Percentiles rank a stretch among this genome's conserved stretches.
phyloP scores from a whole-genome alignment of 2,113 vertebrate species.

The Myiozetetes cayanensis region DNA sequence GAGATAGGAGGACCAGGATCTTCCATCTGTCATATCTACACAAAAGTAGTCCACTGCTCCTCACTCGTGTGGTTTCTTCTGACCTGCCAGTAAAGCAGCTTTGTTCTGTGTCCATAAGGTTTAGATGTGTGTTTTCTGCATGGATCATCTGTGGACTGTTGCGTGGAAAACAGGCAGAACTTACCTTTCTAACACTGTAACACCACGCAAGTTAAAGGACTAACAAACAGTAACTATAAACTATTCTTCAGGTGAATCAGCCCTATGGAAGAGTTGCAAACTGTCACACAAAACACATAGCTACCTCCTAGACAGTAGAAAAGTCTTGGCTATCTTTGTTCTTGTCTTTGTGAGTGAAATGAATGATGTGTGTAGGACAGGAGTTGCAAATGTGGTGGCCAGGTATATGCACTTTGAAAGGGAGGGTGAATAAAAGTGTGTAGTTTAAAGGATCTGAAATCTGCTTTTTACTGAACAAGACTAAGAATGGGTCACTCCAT shows the following conservation, averaged over 20 bases:
- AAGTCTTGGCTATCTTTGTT: neutral
- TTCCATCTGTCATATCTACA: fast-evolving
- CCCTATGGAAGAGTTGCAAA: neutral
- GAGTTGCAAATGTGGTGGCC: neutral
- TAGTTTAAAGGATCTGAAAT: neutral
- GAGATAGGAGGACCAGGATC: neutral
- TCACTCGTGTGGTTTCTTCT: neutral
- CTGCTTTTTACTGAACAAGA: neutral
- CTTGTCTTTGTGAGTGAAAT: neutral
- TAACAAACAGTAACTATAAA: neutral
- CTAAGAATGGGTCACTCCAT: neutral
- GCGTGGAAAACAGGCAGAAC: neutral
- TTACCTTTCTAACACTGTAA: neutral
- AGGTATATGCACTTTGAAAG: neutral
- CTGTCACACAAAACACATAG: neutral
- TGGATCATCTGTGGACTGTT: fast-evolving
- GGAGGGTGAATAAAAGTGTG: neutral
- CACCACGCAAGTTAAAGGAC: neutral
- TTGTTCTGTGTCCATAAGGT: neutral
- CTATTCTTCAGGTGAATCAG: neutral
- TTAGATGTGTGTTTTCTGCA: fast-evolving
- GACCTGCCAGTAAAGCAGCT: neutral
- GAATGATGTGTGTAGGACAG: neutral
- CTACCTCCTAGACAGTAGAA: neutral
- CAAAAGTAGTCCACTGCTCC: neutral